A percentile compares a stretch with the other conserved stretches of the same genome.
Conservation (phyloP, 2,113 vertebrate species). For the Neofelis nebulosa region DNA sequence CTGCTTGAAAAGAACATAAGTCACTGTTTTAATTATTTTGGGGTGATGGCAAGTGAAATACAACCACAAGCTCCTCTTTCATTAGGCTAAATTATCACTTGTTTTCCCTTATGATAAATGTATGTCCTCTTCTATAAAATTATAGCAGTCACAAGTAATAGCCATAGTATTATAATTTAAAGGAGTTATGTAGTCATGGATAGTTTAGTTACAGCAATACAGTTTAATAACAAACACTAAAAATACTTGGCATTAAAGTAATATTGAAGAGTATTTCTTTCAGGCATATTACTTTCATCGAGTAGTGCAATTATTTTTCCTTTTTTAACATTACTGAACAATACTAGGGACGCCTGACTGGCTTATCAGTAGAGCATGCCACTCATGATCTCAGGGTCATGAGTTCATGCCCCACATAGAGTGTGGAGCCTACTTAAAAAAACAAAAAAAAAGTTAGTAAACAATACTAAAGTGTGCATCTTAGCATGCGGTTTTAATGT, state of each 20-base stretch:
- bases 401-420: not conserved
- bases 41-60: not conserved
- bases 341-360: not conserved
- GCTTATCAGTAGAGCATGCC: not conserved
- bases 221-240: not conserved
- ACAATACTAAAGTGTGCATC: not conserved
- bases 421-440: not conserved
- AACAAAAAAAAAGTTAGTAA: not conserved
- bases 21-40: not conserved
- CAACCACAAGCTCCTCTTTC: not conserved
- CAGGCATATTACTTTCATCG: not conserved
- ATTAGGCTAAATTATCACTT: not conserved
- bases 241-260: not conserved
- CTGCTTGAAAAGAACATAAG: not conserved
- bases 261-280: not conserved
- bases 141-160: conserved; percentile 2
- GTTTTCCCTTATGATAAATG: not conserved
- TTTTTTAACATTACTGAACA: not conserved
- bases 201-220: not conserved
- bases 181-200: not conserved
- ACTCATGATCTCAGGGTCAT: not conserved
- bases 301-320: not conserved
- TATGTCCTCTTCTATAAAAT: not conserved
- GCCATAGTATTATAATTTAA: not conserved
- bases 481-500: not conserved